Conservation (phyloP, 2,113 vertebrate genomes). For the Hystrix cristata region DNA sequence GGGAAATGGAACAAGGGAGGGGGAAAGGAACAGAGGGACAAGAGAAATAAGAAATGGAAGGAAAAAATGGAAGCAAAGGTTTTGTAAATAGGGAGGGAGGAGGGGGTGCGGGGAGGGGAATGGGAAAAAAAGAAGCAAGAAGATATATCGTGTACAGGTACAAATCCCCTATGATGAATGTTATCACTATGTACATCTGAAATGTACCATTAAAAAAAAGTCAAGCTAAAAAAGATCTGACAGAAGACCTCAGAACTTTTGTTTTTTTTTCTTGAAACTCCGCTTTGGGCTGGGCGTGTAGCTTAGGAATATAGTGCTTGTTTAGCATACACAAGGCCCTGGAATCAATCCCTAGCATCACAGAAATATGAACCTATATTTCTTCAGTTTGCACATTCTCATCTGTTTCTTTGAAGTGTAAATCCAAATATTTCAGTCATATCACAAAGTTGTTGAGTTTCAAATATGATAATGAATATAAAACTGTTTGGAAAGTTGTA, state of each 20-base stretch:
- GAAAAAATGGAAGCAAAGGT: too few relatives aligned
- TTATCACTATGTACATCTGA: too few relatives aligned
- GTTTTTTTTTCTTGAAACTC: slow-evolving; percentile 27
- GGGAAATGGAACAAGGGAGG: too few relatives aligned
- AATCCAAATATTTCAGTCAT: slow-evolving; percentile 11
- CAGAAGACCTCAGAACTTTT: background rate
- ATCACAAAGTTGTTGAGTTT: slow-evolving; percentile 20
- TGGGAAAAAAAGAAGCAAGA: too few relatives aligned
- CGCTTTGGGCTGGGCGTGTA: too few relatives aligned
- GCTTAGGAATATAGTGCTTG: background rate
- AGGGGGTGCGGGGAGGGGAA: too few relatives aligned
- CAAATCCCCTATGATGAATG: too few relatives aligned
- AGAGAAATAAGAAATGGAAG: too few relatives aligned
- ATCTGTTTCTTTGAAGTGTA: background rate
- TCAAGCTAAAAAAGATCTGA: background rate
- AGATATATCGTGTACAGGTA: too few relatives aligned
- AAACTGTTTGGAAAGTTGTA: slow-evolving; percentile 22
- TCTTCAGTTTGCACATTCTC: slow-evolving; percentile 30
- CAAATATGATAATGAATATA: background rate
- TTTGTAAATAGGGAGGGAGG: too few relatives aligned
- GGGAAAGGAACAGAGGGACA: too few relatives aligned
- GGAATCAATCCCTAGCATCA: background rate
- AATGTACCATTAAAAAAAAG: too few relatives aligned
- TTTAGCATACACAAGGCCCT: background rate
- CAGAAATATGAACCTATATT: background rate